Conservation (phyloP, 2,888 invertebrate species). For the Ectobius pallidus region DNA sequence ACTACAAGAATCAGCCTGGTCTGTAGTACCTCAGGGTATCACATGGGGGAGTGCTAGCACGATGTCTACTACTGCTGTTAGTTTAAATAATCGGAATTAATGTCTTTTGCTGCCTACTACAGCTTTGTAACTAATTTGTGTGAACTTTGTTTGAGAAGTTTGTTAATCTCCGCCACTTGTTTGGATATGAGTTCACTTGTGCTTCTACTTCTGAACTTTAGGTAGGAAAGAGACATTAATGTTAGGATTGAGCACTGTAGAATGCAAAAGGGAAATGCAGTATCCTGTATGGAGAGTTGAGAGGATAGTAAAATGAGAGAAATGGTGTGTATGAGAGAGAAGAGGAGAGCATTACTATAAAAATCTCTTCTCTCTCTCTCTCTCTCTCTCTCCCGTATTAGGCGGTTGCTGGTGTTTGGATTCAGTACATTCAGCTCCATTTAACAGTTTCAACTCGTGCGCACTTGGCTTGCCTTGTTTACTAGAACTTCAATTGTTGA, state of each 20-base stretch:
- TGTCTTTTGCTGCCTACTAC: not conserved
- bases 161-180: slow-evolving; percentile 20
- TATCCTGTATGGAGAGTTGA: not conserved
- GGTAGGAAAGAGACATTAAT: slow-evolving; percentile 10
- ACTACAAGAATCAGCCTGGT: too few relatives aligned
- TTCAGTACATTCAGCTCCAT: slow-evolving; percentile 5
- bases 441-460: not conserved
- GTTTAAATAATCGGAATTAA: slow-evolving; percentile 23
- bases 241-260: slow-evolving; percentile 2
- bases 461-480: not conserved
- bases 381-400: not conserved
- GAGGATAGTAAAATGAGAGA: not conserved
- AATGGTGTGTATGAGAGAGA: too few relatives aligned
- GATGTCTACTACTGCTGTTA: too few relatives aligned
- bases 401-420: not conserved
- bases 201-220: not conserved
- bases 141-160: slow-evolving; percentile 25
- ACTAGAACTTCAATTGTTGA: not conserved
- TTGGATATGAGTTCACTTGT: slow-evolving; percentile 1
- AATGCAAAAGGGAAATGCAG: not conserved
- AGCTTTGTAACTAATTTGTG: slow-evolving; percentile 26
- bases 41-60: too few relatives aligned
- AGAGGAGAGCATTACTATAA: not conserved
- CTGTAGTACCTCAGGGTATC: too few relatives aligned
- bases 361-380: not conserved